Percentiles rank a stretch among this genome's conserved stretches.
These are phyloP conservation scores for Sisor rabdophorus DNA, from an alignment of 2,113 vertebrate species.

Conservation along the genomic window DNA sequence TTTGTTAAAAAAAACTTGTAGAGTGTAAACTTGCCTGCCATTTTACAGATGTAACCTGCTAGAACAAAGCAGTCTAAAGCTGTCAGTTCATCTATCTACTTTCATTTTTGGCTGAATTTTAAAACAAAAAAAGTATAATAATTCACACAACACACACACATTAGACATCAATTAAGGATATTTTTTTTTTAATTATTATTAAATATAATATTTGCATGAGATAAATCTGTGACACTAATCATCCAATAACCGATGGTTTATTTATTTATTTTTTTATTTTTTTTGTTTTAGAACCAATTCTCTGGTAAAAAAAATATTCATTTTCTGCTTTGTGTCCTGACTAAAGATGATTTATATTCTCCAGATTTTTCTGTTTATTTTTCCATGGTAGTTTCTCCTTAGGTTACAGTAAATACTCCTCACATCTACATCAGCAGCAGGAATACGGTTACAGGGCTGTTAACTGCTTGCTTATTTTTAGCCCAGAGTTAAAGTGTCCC, in stretches of 20 bases:
- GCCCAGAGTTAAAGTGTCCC: constrained; percentile 12
- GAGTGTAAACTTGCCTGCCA: constrained; percentile 69
- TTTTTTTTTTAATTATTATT: background rate
- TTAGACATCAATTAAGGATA: background rate
- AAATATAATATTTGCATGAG: background rate
- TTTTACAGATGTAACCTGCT: constrained; percentile 73
- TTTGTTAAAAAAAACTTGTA: constrained; percentile 71
- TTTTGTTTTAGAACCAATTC: too few species aligned
- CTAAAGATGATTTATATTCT: background rate
- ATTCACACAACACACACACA: constrained; percentile 44
- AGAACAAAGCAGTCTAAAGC: constrained; percentile 69
- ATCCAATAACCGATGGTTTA: too few species aligned
- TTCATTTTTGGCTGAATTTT: constrained; percentile 55
- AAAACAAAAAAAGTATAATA: constrained; percentile 52
- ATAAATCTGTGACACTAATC: background rate
- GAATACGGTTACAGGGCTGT: constrained; percentile 19
- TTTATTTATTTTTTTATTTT: background rate
- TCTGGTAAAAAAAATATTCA: background rate
- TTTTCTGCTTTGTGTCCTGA: background rate
- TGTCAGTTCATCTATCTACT: constrained; percentile 59
- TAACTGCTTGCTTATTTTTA: constrained; percentile 6
- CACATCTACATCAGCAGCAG: constrained; percentile 16
- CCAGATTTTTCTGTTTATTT: constrained; percentile 31
- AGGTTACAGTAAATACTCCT: constrained; percentile 33
- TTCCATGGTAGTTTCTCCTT: background rate